Percentiles rank a stretch among this genome's conserved stretches.
Conservation (phyloP, 2,888 invertebrate species). For the Copidosoma aretas region DNA sequence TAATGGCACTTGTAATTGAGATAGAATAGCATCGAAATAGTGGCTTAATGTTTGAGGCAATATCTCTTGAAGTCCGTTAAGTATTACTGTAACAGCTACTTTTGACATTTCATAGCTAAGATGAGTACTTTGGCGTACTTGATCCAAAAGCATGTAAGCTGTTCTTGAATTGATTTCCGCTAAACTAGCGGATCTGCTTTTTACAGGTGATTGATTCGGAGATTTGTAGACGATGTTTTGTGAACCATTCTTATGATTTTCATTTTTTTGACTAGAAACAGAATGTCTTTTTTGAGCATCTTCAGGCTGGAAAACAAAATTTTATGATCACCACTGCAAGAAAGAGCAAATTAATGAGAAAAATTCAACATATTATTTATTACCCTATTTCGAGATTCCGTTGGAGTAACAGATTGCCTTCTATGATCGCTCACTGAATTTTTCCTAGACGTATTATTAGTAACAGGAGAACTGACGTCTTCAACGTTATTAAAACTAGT, state of each 20-base stretch:
- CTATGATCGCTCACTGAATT: constrained; percentile 44
- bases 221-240: constrained; percentile 49
- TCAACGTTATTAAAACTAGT: constrained; percentile 43
- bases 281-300: constrained; percentile 22
- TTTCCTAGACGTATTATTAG: constrained; percentile 44
- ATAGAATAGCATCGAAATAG: constrained; percentile 66
- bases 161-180: constrained; percentile 61
- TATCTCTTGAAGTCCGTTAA: constrained; percentile 67
- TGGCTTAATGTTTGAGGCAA: constrained; percentile 69
- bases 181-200: constrained; percentile 51
- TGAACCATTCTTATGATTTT: constrained; percentile 50
- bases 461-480: constrained; percentile 40
- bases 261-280: constrained; percentile 44
- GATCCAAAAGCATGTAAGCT: constrained; percentile 80
- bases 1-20: constrained; percentile 69
- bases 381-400: constrained; percentile 7
- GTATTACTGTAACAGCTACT: constrained; percentile 82
- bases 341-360: neutral
- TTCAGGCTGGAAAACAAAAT: constrained; percentile 23
- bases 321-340: neutral
- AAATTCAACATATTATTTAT: neutral
- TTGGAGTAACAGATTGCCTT: constrained; percentile 46
- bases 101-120: constrained; percentile 86
- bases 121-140: constrained; percentile 82
- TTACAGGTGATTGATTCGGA: constrained; percentile 51